These are phyloP conservation scores for Merodon equestris DNA, from an alignment of 2,888 invertebrate species.

Conservation along the genomic window DNA sequence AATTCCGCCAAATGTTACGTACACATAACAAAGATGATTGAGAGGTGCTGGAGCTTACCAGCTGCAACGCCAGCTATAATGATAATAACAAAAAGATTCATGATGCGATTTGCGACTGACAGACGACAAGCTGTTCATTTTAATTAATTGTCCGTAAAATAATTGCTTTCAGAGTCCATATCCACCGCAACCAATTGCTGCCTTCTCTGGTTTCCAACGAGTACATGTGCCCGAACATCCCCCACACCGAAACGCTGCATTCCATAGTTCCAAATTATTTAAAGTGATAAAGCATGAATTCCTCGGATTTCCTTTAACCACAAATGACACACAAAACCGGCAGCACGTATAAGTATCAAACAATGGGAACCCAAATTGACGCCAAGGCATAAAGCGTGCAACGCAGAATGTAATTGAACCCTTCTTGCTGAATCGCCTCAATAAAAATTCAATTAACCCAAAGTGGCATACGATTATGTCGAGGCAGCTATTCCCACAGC, in stretches of 20 bases:
- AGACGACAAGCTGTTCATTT: too few relatives aligned
- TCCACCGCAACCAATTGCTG: background rate
- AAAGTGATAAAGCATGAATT: conserved; percentile 57
- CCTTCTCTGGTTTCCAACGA: conserved; percentile 9
- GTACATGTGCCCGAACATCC: too few relatives aligned
- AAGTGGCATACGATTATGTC: conserved; percentile 50
- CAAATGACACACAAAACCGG: conserved; percentile 28
- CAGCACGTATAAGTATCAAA: conserved; percentile 4
- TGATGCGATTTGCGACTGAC: too few relatives aligned
- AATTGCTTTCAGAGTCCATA: background rate
- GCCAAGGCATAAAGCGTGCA: background rate
- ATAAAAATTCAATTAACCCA: conserved; percentile 49
- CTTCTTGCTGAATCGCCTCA: conserved; percentile 5
- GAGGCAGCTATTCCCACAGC: conserved; percentile 31
- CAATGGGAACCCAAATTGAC: conserved; percentile 10
- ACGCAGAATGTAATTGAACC: conserved; percentile 10
- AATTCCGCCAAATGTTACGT: too few relatives aligned
- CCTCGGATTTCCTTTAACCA: conserved; percentile 36
- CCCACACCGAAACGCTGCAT: conserved; percentile 16
- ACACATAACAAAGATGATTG: too few relatives aligned
- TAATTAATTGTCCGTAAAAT: conserved; percentile 29
- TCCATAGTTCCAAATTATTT: conserved; percentile 45
- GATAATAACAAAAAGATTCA: too few relatives aligned
- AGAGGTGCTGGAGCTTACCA: too few relatives aligned
- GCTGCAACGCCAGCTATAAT: too few relatives aligned